Base-by-base conservation (phyloP, 53 echinoderm and acorn worm species). In the Actinopyga echinites region DNA sequence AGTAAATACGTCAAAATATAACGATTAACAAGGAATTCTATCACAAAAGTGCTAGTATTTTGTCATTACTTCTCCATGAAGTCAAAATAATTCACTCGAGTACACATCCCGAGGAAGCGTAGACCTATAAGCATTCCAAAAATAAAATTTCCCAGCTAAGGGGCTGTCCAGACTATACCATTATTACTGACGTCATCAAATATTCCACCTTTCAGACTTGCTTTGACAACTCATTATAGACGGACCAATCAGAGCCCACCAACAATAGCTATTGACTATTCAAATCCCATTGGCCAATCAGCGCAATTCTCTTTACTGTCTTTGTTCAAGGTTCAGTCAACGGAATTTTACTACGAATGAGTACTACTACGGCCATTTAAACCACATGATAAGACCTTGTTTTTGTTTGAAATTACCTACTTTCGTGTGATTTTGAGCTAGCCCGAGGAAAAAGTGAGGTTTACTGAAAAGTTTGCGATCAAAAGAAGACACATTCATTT, bases 261-360 rank as follows among this genome's bases (percentile, higher is more conserved):
- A 87, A 86, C 69, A 57, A 86, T 74, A 64, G 64, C 90, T 35
- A 68, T 30, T 34, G 49, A 86, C 81, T 91, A 88, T 75, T 79
- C 88, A 93, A 57, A 36, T 45, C 22, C 58, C 21, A 31, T 54
- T 26, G 83, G 60, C 95, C 95, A 95, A 95, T 95, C 82, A 79
- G 79, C 30, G 26, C 53, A 77, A 58, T 82, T 84, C 79, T 80
- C 85, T 95, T 93, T 80, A 91, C 86, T 77, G 91, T 87, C 93
- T 95, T 95, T 93, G 93, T 95, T 93, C 95, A 91, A 88, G 79
- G 90, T 80, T 69, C 92, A 93, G 91, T 95, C 91, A 95, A 93
- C 95, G 95, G 95, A 82, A 89, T 89, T 86, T 93, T 95, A 95
- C 95, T 93, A 93, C 85, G 83, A 91, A 67, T 93, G 89, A 80